phyloP scores from a whole-genome alignment of 53 echinoderm and acorn worm species.

The Arbacia lixula region DNA sequence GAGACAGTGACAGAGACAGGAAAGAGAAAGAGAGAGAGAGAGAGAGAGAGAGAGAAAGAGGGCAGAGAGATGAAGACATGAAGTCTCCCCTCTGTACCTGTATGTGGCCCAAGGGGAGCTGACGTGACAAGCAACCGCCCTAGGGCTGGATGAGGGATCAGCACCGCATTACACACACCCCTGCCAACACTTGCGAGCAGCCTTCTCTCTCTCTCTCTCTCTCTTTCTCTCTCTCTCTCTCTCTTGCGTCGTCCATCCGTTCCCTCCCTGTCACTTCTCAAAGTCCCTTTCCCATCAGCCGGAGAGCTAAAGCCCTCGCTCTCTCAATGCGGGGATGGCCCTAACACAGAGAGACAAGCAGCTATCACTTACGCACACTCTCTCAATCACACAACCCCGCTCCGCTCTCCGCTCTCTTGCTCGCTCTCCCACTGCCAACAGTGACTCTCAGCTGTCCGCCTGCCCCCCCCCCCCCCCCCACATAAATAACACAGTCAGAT shows the following conservation, averaged over 20 bases:
- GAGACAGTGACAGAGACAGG: too few species aligned
- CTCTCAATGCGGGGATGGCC: not conserved
- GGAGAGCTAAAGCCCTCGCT: not conserved
- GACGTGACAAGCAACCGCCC: slow-evolving; percentile 38
- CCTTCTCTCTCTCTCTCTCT: not conserved
- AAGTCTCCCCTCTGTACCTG: slow-evolving; percentile 44
- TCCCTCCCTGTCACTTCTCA: slow-evolving; percentile 17
- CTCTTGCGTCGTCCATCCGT: too few species aligned
- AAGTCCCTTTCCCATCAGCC: slow-evolving; percentile 22
- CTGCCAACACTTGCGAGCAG: slow-evolving; percentile 25
- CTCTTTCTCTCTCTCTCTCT: not conserved
- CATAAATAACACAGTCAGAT: not conserved
- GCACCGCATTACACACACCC: slow-evolving; percentile 21
- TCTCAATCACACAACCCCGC: not conserved
- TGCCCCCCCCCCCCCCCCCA: not conserved
- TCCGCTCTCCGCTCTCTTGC: slow-evolving; percentile 1
- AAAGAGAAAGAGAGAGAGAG: slow-evolving; percentile 5
- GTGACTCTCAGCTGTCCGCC: not conserved
- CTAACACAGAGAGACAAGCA: slow-evolving; percentile 9
- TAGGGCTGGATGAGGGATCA: slow-evolving; percentile 28
- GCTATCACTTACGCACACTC: slow-evolving; percentile 24
- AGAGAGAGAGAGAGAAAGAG: not conserved
- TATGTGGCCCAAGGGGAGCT: slow-evolving; percentile 24
- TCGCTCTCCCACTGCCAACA: not conserved
- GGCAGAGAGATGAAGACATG: slow-evolving; percentile 34